phyloP scores from a whole-genome alignment of 1,140 invertebrate genomes.

The Melipona quadrifasciata region DNA sequence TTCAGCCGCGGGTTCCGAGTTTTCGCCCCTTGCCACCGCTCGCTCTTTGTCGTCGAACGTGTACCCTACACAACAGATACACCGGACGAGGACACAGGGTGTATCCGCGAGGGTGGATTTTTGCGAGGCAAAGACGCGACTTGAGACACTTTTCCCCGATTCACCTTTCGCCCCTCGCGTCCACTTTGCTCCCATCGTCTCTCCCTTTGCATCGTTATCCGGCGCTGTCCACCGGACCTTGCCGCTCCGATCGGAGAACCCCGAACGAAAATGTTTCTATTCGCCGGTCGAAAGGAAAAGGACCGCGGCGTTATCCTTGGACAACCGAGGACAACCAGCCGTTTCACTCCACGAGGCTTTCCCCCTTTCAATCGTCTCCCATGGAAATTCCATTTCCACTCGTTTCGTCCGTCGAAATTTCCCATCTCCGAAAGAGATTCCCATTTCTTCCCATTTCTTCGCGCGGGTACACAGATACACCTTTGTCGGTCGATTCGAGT shows the following conservation, averaged over 20 bases:
- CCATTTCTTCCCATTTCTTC: not conserved
- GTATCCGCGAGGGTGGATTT: conserved; percentile 4
- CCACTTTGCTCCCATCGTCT: not conserved
- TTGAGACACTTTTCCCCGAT: conserved; percentile 61
- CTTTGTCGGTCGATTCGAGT: not conserved
- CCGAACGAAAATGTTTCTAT: conserved; percentile 63
- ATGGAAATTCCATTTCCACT: conserved; percentile 47
- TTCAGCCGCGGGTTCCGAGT: conserved; percentile 38
- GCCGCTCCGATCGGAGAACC: conserved; percentile 44
- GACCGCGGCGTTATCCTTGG: conserved; percentile 36
- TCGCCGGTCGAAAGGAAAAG: conserved; percentile 47
- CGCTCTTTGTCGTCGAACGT: conserved; percentile 56
- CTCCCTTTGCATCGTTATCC: conserved; percentile 36
- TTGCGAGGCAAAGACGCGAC: conserved; percentile 54
- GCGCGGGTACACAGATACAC: not conserved
- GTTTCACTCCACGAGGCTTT: conserved; percentile 36
- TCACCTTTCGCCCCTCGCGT: not conserved
- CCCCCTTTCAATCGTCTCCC: conserved; percentile 44
- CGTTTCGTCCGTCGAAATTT: no score
- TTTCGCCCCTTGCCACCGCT: conserved; percentile 32
- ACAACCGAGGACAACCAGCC: conserved; percentile 12
- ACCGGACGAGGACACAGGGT: conserved; percentile 8
- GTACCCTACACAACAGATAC: conserved; percentile 45
- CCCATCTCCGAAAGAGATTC: no score
- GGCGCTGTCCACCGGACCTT: conserved; percentile 24